Base-by-base conservation (phyloP, 2,113 vertebrate species). In the Typhlomys cinereus region DNA sequence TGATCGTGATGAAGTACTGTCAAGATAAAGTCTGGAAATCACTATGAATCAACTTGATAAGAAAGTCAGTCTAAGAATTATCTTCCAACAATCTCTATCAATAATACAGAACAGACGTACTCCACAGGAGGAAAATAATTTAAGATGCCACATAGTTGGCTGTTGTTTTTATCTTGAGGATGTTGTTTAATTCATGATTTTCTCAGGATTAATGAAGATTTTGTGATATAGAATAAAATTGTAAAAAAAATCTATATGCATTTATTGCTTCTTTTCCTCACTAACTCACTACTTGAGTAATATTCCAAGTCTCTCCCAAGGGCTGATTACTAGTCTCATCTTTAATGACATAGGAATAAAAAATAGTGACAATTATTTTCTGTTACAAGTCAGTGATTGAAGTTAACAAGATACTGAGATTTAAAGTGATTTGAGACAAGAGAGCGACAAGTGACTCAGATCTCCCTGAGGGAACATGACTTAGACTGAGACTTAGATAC, bases 111-210 rank as follows among this genome's bases (percentile, higher is more conserved):
- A 25, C 9, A 2, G 17, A 90, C 20, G 52, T 36, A 15, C n/a
- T 84, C 36, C 54, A 54, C 29, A 62, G 9, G 44, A n/a, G 5
- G 41, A 90, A 90, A 87, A 31, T 93, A 83, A 70, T 92, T 52
- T 76, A 61, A 71, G n/a, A 59, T 6, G 3, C 1, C 88, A 8
- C 17, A 48, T 1, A 79, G 12, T 36, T 82, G 15, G 7, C 1
- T 23, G 23, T 69, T 85, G 6, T 15, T 88, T 85, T 87, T 50
- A 11, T 48, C 57, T 66, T 67, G 39, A 25, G 8, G 57, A 39
- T n/a, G 64, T 70, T 89, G 5, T 84, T 6, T 52, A 76, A 57
- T 76, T 21, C 9, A 59, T 54, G 88, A 52, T 13, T 88, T 88
- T 95, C 64, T 85, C 57, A 86, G 70, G 82, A 66, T 44, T 90